phyloP scores from a whole-genome alignment of 2,113 vertebrate genomes.

The Mellivora capensis region DNA sequence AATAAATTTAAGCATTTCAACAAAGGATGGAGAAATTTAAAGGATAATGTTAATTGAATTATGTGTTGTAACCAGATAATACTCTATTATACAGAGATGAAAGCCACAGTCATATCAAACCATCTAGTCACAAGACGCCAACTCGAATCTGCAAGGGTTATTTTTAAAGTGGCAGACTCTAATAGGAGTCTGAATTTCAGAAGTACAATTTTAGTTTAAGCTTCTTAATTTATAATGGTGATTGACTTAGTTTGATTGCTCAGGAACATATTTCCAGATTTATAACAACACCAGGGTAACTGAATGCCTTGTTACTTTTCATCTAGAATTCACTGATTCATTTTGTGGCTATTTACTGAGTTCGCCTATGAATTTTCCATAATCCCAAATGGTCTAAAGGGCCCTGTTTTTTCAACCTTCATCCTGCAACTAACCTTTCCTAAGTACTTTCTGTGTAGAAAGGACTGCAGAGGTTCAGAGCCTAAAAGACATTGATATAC shows the following conservation, averaged over 20 bases:
- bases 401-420: neutral
- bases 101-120: conserved; percentile 53
- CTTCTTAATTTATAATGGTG: conserved; percentile 59
- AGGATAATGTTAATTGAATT: conserved; percentile 80
- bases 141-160: conserved; percentile 13
- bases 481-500: neutral
- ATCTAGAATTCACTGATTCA: neutral
- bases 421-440: neutral
- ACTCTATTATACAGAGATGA: conserved; percentile 64
- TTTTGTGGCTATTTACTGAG: neutral
- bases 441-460: neutral
- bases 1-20: conserved; percentile 71
- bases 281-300: conserved; percentile 13
- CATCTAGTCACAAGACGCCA: conserved; percentile 30
- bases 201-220: conserved; percentile 33
- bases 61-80: conserved; percentile 67
- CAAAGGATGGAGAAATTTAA: conserved; percentile 71
- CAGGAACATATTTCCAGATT: conserved; percentile 20
- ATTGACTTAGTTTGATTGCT: conserved; percentile 54
- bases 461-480: neutral
- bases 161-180: conserved; percentile 64
- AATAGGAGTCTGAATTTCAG: conserved; percentile 46
- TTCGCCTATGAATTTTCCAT: neutral
- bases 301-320: conserved; percentile 16
- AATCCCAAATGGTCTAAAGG: neutral